Conservation (phyloP, 2,888 invertebrate genomes). For the Lepidocyrtoides sp. region DNA sequence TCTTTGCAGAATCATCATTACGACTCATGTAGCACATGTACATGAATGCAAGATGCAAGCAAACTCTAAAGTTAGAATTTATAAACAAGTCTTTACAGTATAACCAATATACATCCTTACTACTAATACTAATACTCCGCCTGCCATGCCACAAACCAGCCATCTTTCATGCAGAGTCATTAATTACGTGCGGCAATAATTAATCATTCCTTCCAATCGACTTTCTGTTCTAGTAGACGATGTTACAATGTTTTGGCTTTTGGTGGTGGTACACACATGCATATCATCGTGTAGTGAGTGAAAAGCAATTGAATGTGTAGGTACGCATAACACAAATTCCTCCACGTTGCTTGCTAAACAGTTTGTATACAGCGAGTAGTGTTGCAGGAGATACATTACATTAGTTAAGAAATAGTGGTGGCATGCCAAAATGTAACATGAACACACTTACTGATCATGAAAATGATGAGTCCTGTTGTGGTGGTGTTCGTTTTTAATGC, state of each 20-base stretch:
- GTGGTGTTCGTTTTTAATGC: constrained; percentile 27
- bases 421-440: constrained; percentile 70
- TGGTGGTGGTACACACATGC: background rate
- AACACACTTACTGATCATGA: constrained; percentile 37
- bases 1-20: constrained; percentile 63
- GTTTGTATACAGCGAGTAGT: background rate
- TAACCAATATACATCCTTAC: constrained; percentile 12
- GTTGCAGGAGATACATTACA: background rate
- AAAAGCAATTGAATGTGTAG: constrained; percentile 52
- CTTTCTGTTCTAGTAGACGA: constrained; percentile 66
- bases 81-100: background rate
- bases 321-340: constrained; percentile 67
- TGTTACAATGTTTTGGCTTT: constrained; percentile 44
- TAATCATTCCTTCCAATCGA: constrained; percentile 79
- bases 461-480: background rate
- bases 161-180: constrained; percentile 78
- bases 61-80: constrained; percentile 47
- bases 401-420: background rate
- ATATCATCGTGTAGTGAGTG: constrained; percentile 24
- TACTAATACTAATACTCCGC: too few relatives aligned
- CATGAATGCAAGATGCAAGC: constrained; percentile 7
- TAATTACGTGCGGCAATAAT: constrained; percentile 78
- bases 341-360: constrained; percentile 58
- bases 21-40: background rate
- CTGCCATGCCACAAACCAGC: constrained; percentile 77